phyloP scores from a whole-genome alignment of 2,113 vertebrate genomes.

The Petrocephalus zakoni region DNA sequence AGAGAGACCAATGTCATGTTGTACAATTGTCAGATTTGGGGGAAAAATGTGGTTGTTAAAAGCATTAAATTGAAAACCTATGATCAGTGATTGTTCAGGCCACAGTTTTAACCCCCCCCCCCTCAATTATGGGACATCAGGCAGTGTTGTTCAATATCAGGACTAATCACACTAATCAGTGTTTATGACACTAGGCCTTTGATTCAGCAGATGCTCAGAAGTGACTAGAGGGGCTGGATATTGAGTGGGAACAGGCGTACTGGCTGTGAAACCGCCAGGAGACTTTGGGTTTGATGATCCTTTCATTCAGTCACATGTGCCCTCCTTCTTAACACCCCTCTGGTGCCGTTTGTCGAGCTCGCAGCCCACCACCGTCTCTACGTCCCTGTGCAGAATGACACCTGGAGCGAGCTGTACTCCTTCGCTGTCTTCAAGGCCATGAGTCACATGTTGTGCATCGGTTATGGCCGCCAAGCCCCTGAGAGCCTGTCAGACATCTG shows the following conservation, averaged over 20 bases:
- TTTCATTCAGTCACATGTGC: slow-evolving; percentile 25
- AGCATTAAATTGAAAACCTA: background rate
- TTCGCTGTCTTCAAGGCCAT: slow-evolving; percentile 97
- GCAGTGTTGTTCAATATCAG: background rate
- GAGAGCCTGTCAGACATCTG: slow-evolving; percentile 96
- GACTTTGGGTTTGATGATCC: background rate
- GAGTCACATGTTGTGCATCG: slow-evolving; percentile 99
- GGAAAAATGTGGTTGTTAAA: background rate
- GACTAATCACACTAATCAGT: background rate
- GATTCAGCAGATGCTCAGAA: background rate
- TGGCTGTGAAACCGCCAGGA: background rate
- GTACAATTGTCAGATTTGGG: background rate
- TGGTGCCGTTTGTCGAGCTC: background rate
- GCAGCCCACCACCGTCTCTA: background rate
- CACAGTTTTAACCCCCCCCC: background rate
- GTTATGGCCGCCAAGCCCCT: slow-evolving; percentile 87
- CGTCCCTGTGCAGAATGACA: slow-evolving; percentile 74
- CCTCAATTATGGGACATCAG: background rate
- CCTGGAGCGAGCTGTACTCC: slow-evolving; percentile 95
- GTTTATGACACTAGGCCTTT: background rate
- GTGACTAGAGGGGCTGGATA: background rate
- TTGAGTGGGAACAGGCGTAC: background rate
- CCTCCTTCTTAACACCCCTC: background rate
- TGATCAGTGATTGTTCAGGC: background rate
- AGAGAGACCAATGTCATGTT: background rate